Base-by-base conservation (phyloP, 2,113 vertebrate genomes). In the Megaceryle torquata region DNA sequence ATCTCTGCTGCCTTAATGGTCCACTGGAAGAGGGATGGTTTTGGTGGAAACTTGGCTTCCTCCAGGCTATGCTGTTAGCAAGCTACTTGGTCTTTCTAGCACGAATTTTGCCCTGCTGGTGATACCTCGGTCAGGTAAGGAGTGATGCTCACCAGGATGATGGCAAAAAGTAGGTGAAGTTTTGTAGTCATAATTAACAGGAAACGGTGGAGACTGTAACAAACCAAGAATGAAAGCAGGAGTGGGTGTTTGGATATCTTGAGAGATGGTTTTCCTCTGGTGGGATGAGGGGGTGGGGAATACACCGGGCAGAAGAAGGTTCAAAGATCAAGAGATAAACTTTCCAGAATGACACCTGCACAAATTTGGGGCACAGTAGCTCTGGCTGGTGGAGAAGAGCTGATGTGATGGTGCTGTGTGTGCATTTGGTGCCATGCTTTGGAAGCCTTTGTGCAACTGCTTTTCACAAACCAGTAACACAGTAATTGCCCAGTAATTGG, bases 231-330 rank as follows among this genome's bases (percentile, higher is more conserved):
- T 1, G 95, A 95, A 84, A 95, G 88, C 61, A 79, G 81, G 72
- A 96, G 96, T 97, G 96, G 96, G 96, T 96, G 96, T 96, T 82
- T 92, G 96, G 96, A 96, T 96, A 96, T 89, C 83, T 94, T 96
- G 96, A 97, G 96, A 95, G 86, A 91, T 96, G 92, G 95, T 93
- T 96, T 97, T 96, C 96, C 96, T 95, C 92, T 85, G 93, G 94
- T 1, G 57, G 93, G 92, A 97, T 96, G 96, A 95, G 96, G 95
- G 95, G 96, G 96, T 96, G 96, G 96, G 96, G 96, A 94, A 95
- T 96, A 96, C 95, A 96, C 96, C 92, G 3, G 88, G 77, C 43
- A 95, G 74, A 90, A 44, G 53, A 61, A 80, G 83, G 82, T 46
- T 94, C 50, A 74, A 24, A 94, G 91, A 72, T 53, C 20, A 76